Evolutionary conservation across 2,797 vertebrate species (phyloP), one percentile per base, ranked within the genome.

Genomic region (Pteronotus mesoamericanus): DNA sequence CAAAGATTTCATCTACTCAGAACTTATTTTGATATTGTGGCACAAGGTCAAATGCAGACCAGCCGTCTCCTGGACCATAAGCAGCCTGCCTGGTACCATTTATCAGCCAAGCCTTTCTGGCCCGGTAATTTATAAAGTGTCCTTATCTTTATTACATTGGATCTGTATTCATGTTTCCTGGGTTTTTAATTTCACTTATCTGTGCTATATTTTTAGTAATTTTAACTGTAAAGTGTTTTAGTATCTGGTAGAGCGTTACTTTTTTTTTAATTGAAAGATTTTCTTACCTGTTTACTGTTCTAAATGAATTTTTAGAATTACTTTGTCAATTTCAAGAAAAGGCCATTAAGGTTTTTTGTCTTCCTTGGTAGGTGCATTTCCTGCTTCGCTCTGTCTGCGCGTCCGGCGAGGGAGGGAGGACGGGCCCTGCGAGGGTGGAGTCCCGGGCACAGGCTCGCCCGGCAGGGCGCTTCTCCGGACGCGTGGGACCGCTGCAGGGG

Each of bases 301-400:
- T 61, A 22, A 79, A 32, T 89, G 46, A 44, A 82, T n/a, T 75
- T 75, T 91, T 26, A 51, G 66, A 89, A 37, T 86, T 42, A 75
- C n/a, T 84, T 83, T 71, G 44, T 69, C 29, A 75, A 53, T 59
- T 66, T 89, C 32, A 22, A n/a, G 37, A 77, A 85, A 87, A 42
- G 39, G 29, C n/a, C 2, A 0, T 21, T 34, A 29, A 74, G 51
- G 68, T 3, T 26, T 71, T 42, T 42, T 5, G 42, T 6, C 24
- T 39, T 42, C 39, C 42, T 15, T 26, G 37, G 37, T 71, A 22
- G 37, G 39, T 14, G 34, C 26, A 1, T 42, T 21, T 42, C 15
- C 37, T 7, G 22, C 68, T 5, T 71, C 68, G 22, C 68, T 6
- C 6, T 37, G 22, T 24, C 21, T 11, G 66, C 22, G 68, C 71